Percentiles rank a stretch among this genome's conserved stretches.
phyloP scores from a whole-genome alignment of 2,113 vertebrate species.

The Neolamprologus variostigma region DNA sequence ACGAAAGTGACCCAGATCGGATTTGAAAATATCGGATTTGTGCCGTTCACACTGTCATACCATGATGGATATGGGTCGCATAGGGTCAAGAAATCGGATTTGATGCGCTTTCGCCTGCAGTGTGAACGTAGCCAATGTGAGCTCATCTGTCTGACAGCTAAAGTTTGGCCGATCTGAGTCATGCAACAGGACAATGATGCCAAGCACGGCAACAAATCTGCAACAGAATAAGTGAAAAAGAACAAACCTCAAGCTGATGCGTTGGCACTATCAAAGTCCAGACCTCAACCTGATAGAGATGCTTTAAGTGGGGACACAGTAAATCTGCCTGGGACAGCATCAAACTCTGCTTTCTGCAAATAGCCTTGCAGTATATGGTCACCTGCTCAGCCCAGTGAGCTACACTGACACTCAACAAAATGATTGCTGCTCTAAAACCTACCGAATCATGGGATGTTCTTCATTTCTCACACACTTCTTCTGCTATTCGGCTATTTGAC shows the following conservation, averaged over 20 bases:
- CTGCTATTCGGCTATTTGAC: background rate
- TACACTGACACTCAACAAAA: background rate
- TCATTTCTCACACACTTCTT: accelerated
- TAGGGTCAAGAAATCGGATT: too few species aligned
- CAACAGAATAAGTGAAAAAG: background rate
- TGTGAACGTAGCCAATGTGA: background rate
- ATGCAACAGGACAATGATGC: background rate
- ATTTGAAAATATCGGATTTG: too few species aligned
- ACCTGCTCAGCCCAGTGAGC: background rate
- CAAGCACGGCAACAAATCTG: accelerated
- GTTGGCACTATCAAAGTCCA: background rate
- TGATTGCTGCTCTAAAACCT: background rate
- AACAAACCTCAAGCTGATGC: accelerated
- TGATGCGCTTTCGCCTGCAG: too few species aligned
- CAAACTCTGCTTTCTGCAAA: background rate
- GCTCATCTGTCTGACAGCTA: background rate
- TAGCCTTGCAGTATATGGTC: background rate
- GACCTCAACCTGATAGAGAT: background rate
- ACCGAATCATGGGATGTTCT: background rate
- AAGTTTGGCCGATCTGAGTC: background rate
- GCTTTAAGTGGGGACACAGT: background rate
- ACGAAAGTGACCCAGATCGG: too few species aligned
- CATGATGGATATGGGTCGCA: too few species aligned
- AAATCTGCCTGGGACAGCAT: background rate
- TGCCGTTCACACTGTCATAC: accelerated